Percentiles rank a stretch among this genome's conserved stretches.
These are phyloP conservation scores for Diabrotica virgifera DNA, from an alignment of 1,140 invertebrate species.

Conservation along the genomic window DNA sequence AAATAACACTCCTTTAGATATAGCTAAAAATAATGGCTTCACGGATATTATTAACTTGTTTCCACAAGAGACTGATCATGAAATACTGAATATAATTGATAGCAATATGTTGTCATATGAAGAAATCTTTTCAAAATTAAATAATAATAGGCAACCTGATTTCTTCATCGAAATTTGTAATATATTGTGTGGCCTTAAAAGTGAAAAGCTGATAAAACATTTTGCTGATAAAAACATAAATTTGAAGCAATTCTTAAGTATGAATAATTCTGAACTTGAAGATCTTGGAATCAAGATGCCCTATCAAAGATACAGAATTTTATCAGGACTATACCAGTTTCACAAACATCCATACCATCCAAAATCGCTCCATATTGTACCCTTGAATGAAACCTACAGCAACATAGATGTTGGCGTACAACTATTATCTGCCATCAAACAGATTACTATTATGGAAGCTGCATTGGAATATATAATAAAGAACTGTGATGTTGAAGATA, in stretches of 20 bases:
- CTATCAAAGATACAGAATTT: slow-evolving; percentile 48
- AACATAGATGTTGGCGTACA: slow-evolving; percentile 37
- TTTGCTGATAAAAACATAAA: slow-evolving; percentile 46
- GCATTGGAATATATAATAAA: slow-evolving; percentile 36
- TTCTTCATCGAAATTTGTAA: slow-evolving; percentile 49
- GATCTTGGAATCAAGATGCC: slow-evolving; percentile 47
- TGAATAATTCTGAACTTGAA: slow-evolving; percentile 45
- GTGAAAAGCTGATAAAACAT: slow-evolving; percentile 42
- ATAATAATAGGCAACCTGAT: slow-evolving; percentile 36
- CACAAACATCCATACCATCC: slow-evolving; percentile 39
- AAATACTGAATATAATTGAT: slow-evolving; percentile 18
- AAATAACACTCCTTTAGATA: slow-evolving; percentile 48
- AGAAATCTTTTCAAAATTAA: slow-evolving; percentile 22
- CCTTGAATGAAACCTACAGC: slow-evolving; percentile 18
- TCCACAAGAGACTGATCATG: slow-evolving; percentile 33
- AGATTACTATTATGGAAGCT: slow-evolving; percentile 39
- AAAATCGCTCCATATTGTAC: slow-evolving; percentile 33
- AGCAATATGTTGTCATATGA: slow-evolving; percentile 23
- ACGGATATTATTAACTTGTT: slow-evolving; percentile 48
- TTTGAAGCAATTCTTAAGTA: slow-evolving; percentile 48
- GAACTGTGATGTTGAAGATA: slow-evolving; percentile 23
- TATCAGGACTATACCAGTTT: slow-evolving; percentile 48
- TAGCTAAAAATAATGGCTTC: slow-evolving; percentile 48
- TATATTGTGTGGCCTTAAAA: slow-evolving; percentile 46
- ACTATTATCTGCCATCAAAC: slow-evolving; percentile 35